Evolutionary conservation across 2,113 vertebrate species (phyloP), one percentile per base, ranked within the genome.

Genomic region (Corydoras maculifer): DNA sequence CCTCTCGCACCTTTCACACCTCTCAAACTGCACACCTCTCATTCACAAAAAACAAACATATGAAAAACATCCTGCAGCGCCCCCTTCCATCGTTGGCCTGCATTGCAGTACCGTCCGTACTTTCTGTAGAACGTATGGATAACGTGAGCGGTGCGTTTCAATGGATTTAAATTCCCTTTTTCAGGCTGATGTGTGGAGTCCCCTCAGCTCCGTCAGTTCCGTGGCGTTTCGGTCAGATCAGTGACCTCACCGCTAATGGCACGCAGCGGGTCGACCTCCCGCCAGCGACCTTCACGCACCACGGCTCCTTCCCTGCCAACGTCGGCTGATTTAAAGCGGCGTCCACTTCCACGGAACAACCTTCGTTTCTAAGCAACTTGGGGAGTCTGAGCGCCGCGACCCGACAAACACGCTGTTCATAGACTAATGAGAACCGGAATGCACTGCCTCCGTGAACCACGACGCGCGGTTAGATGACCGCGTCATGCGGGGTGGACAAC

Each of bases 381-480:
- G 35, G 74, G 48, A 29, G 65, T 30, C 35, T 50, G 18, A 15
- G 30, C 66, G 58, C 62, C 61, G 62, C 63, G 49, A 59, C 83
- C 71, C 63, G 79, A 80, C 77, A 77, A 82, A 78, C 66, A 25
- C 7, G 79, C 80, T 86, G 85, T 85, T 87, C 85, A 84, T 73
- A 85, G 81, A 76, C 62, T 32, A 68, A 9, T 51, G 62, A 65
- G 35, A 43, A 43, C 4, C 4, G 7, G 7, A 43, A 43, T 2
- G 18, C 18, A 25, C 18, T 2, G 18, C 18, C 18, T 25, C 18
- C 18, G 18, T 25, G 18, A 25, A 25, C 35, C 4, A 43, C 32
- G 32, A 35, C 32, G 32, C 32, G 32, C 32, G 32, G 32, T 35
- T 35, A 35, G 32, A 35, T 43, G 7, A 43, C 35, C 2, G 0